Conservation (phyloP, 2,888 invertebrate genomes). For the Cantharis rustica region DNA sequence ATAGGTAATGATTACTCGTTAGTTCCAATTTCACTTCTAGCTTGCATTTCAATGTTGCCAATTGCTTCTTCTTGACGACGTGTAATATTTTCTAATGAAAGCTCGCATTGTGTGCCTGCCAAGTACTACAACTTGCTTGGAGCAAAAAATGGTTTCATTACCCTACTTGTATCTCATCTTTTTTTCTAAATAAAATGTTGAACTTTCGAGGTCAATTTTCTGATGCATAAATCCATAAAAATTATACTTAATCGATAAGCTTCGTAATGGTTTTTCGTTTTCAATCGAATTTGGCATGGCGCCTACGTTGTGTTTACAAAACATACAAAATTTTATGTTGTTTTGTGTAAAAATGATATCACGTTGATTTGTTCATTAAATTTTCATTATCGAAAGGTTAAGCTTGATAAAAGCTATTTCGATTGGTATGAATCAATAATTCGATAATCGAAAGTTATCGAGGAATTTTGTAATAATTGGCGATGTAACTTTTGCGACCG, state of each 20-base stretch:
- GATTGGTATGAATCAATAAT: neutral
- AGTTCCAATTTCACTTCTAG: neutral
- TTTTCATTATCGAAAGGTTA: neutral
- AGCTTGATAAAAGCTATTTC: neutral
- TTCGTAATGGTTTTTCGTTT: no score
- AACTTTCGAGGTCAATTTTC: neutral
- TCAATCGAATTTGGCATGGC: neutral
- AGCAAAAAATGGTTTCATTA: neutral
- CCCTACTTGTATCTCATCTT: neutral
- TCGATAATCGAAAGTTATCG: neutral
- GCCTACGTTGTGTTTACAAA: neutral
- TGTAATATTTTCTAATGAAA: neutral
- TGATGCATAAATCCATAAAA: neutral
- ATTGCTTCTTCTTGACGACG: neutral
- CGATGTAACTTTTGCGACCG: neutral
- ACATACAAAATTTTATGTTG: neutral
- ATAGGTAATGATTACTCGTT: neutral
- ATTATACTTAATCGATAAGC: neutral
- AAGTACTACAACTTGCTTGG: neutral
- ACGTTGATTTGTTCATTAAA: neutral
- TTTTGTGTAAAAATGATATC: neutral
- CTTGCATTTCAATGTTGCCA: neutral
- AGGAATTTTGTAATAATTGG: neutral
- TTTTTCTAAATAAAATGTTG: neutral
- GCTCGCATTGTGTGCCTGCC: neutral